Percentiles rank a stretch among this genome's conserved stretches.
Conservation (phyloP, 2,888 invertebrate genomes). For the Cactoblastis cactorum region DNA sequence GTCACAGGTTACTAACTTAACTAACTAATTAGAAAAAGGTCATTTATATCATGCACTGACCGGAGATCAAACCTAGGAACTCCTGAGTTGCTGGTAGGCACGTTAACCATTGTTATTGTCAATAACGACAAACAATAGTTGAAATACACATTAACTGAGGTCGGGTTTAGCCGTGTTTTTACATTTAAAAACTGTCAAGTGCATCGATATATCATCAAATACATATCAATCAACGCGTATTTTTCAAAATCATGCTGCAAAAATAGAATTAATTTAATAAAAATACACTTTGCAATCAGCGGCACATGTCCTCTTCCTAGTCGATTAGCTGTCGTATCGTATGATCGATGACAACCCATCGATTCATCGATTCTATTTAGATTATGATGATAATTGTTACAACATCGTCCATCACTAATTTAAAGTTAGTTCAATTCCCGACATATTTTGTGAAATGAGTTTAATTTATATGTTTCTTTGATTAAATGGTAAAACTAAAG, state of each 20-base stretch:
- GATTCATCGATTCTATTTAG: conserved; percentile 30
- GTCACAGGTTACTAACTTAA: too few species aligned
- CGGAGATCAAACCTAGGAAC: too few species aligned
- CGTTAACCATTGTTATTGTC: too few species aligned
- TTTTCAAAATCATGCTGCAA: neutral
- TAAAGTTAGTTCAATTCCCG: conserved; percentile 9
- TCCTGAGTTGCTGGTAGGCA: too few species aligned
- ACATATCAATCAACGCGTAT: neutral
- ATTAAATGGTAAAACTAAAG: too few species aligned
- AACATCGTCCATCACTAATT: conserved; percentile 18
- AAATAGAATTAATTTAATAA: conserved; percentile 21
- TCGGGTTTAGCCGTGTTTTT: neutral
- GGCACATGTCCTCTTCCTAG: conserved; percentile 49
- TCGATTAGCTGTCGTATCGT: conserved; percentile 35
- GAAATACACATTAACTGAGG: neutral
- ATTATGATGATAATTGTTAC: conserved; percentile 17
- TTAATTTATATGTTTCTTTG: neutral
- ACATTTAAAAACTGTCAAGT: neutral
- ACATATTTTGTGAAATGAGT: neutral
- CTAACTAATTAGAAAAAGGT: too few species aligned
- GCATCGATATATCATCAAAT: neutral
- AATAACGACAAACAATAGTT: too few species aligned
- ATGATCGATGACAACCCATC: conserved; percentile 56
- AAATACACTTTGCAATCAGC: conserved; percentile 23
- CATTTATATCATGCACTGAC: too few species aligned